phyloP scores from a whole-genome alignment of 2,797 vertebrate genomes.

The Morelia viridis region DNA sequence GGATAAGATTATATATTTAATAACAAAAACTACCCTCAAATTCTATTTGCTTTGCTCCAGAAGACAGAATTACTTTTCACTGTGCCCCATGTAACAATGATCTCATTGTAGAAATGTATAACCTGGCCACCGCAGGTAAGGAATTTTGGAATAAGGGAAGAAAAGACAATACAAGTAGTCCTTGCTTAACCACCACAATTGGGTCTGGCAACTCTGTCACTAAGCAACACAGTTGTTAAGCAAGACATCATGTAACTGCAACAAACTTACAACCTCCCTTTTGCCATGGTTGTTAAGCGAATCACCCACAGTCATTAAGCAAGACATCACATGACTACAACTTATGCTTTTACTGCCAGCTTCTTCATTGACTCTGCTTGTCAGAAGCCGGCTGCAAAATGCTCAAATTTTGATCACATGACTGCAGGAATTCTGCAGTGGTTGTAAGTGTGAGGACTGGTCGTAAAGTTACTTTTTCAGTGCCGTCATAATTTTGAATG shows the following conservation, averaged over 20 bases:
- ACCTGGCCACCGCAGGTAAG: background rate
- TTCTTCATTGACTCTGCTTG: background rate
- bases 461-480: background rate
- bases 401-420: background rate
- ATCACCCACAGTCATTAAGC: background rate
- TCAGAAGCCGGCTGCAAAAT: background rate
- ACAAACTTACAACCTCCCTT: background rate
- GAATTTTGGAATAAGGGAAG: background rate
- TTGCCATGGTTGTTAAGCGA: background rate
- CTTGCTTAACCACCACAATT: background rate
- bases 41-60: background rate
- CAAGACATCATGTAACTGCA: background rate
- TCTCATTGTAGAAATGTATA: background rate
- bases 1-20: background rate
- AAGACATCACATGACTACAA: background rate
- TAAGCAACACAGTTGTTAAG: background rate
- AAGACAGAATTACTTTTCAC: background rate
- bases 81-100: background rate
- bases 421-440: background rate
- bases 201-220: background rate
- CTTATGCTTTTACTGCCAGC: background rate
- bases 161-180: background rate
- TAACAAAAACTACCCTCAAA: background rate
- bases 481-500: background rate
- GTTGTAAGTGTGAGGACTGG: background rate